A percentile compares a stretch with the other conserved stretches of the same genome.
Evolutionary conservation across 2,797 vertebrate species (phyloP).

Genomic region (Cheracebus regulus): DNA sequence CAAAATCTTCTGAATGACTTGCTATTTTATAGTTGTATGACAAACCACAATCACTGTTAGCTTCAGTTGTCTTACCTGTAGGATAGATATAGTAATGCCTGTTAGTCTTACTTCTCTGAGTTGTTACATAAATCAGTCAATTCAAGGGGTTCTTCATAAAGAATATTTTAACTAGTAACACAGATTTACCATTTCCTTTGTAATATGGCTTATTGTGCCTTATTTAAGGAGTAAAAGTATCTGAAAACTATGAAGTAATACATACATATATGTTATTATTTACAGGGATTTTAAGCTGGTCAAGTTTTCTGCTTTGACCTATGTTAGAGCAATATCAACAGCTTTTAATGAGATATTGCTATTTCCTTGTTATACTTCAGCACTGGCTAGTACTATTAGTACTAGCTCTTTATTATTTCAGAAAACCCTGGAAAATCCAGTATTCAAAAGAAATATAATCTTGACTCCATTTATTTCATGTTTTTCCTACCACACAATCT

Average conservation of each 20-base stretch:
- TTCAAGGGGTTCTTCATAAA: neutral
- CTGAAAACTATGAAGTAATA: neutral
- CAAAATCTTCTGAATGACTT: neutral
- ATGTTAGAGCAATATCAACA: neutral
- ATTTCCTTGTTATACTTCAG: neutral
- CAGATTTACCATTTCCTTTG: conserved; percentile 10
- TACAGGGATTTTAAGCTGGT: neutral
- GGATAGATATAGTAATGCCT: neutral
- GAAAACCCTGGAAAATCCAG: conserved; percentile 23
- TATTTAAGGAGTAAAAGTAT: conserved; percentile 25
- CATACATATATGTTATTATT: neutral
- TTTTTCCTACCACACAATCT: neutral
- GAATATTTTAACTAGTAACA: conserved; percentile 14
- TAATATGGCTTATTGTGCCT: conserved; percentile 18
- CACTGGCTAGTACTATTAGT: neutral
- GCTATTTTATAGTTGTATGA: neutral
- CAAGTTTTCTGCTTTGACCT: conserved; percentile 30
- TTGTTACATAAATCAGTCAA: neutral
- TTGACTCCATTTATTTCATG: conserved; percentile 9
- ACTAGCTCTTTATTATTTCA: conserved; percentile 22
- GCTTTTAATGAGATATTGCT: conserved; percentile 36
- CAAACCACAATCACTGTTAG: neutral
- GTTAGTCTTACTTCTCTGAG: neutral
- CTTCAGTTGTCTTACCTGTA: neutral
- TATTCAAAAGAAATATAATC: conserved; percentile 35